Evolutionary conservation across 2,888 invertebrate genomes (phyloP).

Genomic region (Epinotia brunnichana): DNA sequence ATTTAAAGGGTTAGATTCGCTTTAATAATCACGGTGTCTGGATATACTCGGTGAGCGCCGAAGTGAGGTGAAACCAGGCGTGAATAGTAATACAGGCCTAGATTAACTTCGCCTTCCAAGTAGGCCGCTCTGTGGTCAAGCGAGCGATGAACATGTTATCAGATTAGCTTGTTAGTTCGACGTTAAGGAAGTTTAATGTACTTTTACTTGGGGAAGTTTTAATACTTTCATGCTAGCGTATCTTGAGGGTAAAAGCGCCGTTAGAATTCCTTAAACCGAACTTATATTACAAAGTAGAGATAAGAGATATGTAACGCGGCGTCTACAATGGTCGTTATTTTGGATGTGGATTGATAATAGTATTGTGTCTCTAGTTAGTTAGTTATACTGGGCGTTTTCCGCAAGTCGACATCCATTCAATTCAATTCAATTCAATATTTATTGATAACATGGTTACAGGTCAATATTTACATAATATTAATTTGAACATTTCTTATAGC

Average conservation of each 20-base stretch:
- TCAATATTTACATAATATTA: too few species aligned
- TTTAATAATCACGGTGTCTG: too few species aligned
- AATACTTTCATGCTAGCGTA: slow-evolving; percentile 41
- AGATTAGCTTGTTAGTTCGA: slow-evolving; percentile 18
- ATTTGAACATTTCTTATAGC: too few species aligned
- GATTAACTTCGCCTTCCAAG: slow-evolving; percentile 36
- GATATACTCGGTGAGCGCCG: background rate
- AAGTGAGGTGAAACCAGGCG: background rate
- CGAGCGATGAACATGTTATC: slow-evolving; percentile 20
- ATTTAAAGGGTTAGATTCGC: too few species aligned
- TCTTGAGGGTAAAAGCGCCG: background rate
- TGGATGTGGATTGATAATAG: background rate
- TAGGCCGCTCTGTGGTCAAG: slow-evolving; percentile 39
- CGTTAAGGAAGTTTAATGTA: slow-evolving; percentile 17
- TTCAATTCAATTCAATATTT: too few species aligned
- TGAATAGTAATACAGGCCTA: slow-evolving; percentile 22
- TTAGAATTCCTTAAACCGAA: background rate
- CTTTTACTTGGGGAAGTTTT: slow-evolving; percentile 17
- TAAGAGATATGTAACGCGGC: too few species aligned
- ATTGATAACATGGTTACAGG: too few species aligned
- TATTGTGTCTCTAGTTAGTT: too few species aligned
- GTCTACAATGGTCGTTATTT: background rate
- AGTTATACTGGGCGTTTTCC: too few species aligned
- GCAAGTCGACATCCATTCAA: too few species aligned
- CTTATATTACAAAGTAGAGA: background rate